Evolutionary conservation across 2,797 vertebrate genomes (phyloP).

Genomic region (Hemibagrus guttatus): DNA sequence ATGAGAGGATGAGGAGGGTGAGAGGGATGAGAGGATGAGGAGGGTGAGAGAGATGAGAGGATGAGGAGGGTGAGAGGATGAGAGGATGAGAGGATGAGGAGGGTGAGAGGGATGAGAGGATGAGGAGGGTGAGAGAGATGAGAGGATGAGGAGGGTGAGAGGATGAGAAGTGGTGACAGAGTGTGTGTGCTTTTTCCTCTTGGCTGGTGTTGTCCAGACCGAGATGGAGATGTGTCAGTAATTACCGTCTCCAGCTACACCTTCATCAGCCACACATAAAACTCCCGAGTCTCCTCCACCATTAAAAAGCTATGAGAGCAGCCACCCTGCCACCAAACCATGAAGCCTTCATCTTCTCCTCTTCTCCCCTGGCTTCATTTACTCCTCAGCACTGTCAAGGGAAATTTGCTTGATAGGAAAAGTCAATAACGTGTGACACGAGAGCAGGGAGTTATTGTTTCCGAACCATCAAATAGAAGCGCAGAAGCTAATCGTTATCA

Average conservation of each 20-base stretch:
- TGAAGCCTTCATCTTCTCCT: slow-evolving; percentile 51
- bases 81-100: no score
- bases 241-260: slow-evolving; percentile 49
- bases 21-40: no score
- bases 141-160: no score
- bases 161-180: not conserved
- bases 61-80: no score
- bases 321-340: slow-evolving; percentile 57
- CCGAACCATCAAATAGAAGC: slow-evolving; percentile 77
- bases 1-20: no score
- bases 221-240: slow-evolving; percentile 38
- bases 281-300: slow-evolving; percentile 48
- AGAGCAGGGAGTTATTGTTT: slow-evolving; percentile 67
- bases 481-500: slow-evolving; percentile 72
- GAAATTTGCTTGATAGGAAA: slow-evolving; percentile 78
- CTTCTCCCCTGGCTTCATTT: slow-evolving; percentile 71
- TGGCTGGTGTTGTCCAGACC: not conserved
- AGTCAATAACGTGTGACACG: slow-evolving; percentile 75
- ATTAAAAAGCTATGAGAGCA: slow-evolving; percentile 63
- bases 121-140: no score
- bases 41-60: no score
- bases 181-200: not conserved
- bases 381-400: slow-evolving; percentile 74
- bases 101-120: no score
- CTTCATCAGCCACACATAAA: slow-evolving; percentile 63